Evolutionary conservation across 1,140 invertebrate species (phyloP).

Genomic region (Drosophila equinoxialis): DNA sequence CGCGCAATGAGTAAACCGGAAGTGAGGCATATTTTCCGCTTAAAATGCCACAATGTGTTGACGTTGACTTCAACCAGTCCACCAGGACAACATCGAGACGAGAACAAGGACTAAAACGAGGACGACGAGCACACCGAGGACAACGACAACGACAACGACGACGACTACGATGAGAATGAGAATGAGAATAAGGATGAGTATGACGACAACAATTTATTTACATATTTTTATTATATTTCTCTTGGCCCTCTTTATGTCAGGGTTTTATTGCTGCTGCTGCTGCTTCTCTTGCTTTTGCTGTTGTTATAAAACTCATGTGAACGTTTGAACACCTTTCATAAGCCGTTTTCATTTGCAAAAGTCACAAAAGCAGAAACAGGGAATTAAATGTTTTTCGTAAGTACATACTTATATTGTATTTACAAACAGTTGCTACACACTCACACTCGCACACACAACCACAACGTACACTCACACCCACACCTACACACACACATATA

Average conservation of each 20-base stretch:
- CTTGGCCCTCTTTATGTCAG: conserved; percentile 13
- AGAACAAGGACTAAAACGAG: conserved; percentile 14
- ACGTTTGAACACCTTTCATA: conserved; percentile 53
- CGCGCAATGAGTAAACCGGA: conserved; percentile 40
- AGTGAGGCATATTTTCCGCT: conserved; percentile 75
- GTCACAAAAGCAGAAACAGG: conserved; percentile 17
- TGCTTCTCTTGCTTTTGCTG: conserved; percentile 5
- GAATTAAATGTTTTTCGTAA: conserved; percentile 48
- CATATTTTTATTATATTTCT: conserved; percentile 62
- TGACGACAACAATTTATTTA: conserved; percentile 60
- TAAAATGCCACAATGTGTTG: conserved; percentile 73
- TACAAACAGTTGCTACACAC: conserved; percentile 2
- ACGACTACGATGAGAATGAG: conserved; percentile 8
- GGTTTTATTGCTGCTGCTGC: conserved; percentile 46
- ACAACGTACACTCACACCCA: background rate
- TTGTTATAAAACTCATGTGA: conserved; percentile 59
- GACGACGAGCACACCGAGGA: conserved; percentile 11
- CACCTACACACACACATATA: background rate
- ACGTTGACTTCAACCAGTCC: conserved; percentile 45
- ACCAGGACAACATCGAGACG: background rate
- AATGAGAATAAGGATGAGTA: conserved; percentile 18
- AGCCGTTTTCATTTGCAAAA: conserved; percentile 22
- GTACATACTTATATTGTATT: conserved; percentile 18
- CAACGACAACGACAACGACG: conserved; percentile 27
- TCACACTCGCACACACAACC: background rate